A percentile compares a stretch with the other conserved stretches of the same genome.
Conservation (phyloP, 2,113 vertebrate species). For the Dascyllus trimaculatus region DNA sequence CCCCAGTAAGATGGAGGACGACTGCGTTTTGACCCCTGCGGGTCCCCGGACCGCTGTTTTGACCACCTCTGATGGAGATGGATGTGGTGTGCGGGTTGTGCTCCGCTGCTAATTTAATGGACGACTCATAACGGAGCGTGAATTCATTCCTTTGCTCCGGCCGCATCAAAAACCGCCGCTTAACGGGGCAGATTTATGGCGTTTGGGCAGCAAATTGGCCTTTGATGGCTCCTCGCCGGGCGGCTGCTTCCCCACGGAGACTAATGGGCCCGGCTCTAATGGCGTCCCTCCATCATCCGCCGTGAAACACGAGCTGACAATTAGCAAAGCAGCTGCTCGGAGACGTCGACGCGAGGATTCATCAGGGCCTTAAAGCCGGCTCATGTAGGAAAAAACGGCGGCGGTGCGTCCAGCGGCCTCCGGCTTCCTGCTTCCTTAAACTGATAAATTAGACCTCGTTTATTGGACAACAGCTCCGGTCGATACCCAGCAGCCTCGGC, state of each 20-base stretch:
- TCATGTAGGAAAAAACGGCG: constrained; percentile 51
- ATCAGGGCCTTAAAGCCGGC: not conserved
- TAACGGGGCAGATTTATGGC: constrained; percentile 70
- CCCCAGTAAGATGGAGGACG: no score
- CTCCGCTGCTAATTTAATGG: constrained; percentile 46
- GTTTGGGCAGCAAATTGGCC: constrained; percentile 75
- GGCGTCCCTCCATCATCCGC: constrained; percentile 65
- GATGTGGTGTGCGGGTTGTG: constrained; percentile 51
- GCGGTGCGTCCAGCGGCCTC: no score
- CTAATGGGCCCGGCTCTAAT: constrained; percentile 67
- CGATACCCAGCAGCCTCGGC: constrained; percentile 91
- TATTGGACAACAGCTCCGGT: constrained; percentile 95
- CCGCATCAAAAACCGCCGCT: constrained; percentile 73
- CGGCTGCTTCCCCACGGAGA: constrained; percentile 52
- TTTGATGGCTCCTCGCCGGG: constrained; percentile 72
- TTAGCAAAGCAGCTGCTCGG: constrained; percentile 58
- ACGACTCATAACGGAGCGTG: constrained; percentile 42
- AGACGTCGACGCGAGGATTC: constrained; percentile 6
- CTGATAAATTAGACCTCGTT: constrained; percentile 99
- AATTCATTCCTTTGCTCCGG: constrained; percentile 50
- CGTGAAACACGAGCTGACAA: constrained; percentile 66
- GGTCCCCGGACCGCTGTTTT: constrained; percentile 48
- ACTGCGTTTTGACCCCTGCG: not conserved
- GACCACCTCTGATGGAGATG: constrained; percentile 44
- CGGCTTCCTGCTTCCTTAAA: constrained; percentile 74